Evolutionary conservation across 2,888 invertebrate species (phyloP), one percentile per base, ranked within the genome.

Genomic region (Metopia argyrocephala): DNA sequence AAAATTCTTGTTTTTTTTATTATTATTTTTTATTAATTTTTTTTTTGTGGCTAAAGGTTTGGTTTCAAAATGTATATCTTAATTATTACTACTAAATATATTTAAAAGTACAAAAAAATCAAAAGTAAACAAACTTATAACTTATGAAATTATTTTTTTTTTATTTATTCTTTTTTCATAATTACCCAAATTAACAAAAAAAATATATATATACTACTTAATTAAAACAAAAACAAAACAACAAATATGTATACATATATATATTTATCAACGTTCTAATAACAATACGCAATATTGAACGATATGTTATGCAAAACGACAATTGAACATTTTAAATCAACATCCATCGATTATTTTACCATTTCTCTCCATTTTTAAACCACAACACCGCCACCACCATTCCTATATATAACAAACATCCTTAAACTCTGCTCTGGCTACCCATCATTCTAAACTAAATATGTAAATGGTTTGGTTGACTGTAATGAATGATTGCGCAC

Each of bases 121-220:
- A 12, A 7, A 56, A 56, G 3, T 12, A 27, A 46, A 57, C 31
- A 25, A 15, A 57, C 38, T 21, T 59, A 54, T 73, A 68, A 78
- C 78, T 81, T 75, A 81, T 81, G 65, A 74, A 80, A 61, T 61
- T 78, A 18, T 70, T 70, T 78, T 65, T 46, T 65, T 46, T 69
- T 76, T 69, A 57, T 69, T 78, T 70, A 38, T 45, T 23, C 71
- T 71, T 80, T 74, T 78, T 80, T 31, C 76, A 81, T 81, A 81
- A 78, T 78, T 70, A 73, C 59, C 69, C 48, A 74, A 62, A 76
- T 68, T 70, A 66, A 76, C 65, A 61, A 61, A 75, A 74, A 66
- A 28, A 27, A 23, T 31, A 70, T 52, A 9, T 15, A 28, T 27
- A 46, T 23, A 45, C 46, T 68, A 66, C 38, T 52, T 12, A 68